phyloP scores from a whole-genome alignment of 1,140 invertebrate genomes.

The Aphis gossypii region DNA sequence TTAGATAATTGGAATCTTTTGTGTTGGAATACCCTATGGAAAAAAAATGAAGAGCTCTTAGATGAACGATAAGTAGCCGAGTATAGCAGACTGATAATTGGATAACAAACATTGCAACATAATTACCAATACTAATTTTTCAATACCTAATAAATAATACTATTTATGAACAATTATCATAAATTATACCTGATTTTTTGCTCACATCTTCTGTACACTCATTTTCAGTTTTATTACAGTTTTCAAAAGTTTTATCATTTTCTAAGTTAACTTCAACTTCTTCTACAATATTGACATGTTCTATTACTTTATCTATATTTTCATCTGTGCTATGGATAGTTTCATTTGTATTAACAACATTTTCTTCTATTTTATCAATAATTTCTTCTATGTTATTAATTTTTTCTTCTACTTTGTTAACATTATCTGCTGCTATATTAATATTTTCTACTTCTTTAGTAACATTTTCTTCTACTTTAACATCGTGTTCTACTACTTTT shows the following conservation, averaged over 20 bases:
- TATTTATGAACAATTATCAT: neutral
- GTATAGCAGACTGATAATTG: neutral
- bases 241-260: constrained; percentile 7
- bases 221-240: neutral
- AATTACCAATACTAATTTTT: neutral
- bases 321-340: neutral
- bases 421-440: neutral
- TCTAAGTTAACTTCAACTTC: neutral
- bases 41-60: too few relatives aligned
- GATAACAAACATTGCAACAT: neutral
- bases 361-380: constrained; percentile 16
- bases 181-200: neutral
- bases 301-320: neutral
- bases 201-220: neutral
- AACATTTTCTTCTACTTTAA: constrained; percentile 34
- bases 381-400: constrained; percentile 56
- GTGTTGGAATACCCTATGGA: too few relatives aligned
- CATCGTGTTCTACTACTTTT: constrained; percentile 50
- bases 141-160: neutral
- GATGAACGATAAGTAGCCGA: neutral
- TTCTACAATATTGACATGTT: neutral
- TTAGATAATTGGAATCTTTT: neutral
- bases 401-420: neutral
- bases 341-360: neutral
- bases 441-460: neutral